These are phyloP conservation scores for Rhinichthys osculus DNA, from an alignment of 2,797 vertebrate genomes.

Conservation along the genomic window DNA sequence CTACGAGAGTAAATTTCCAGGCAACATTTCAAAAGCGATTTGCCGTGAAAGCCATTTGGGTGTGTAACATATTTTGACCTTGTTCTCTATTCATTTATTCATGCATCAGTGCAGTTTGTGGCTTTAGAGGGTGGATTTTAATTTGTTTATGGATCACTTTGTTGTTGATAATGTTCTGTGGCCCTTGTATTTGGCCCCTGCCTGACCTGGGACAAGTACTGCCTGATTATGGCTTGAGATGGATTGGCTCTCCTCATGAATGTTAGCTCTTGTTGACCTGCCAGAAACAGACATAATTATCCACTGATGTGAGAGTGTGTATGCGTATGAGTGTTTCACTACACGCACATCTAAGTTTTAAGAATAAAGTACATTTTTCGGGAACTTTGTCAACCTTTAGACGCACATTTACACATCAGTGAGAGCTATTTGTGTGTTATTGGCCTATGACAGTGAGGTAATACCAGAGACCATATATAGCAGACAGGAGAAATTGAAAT, in stretches of 20 bases:
- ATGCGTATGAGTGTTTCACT: not conserved
- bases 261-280: slow-evolving; percentile 44
- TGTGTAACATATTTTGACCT: slow-evolving; percentile 20
- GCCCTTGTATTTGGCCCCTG: slow-evolving; percentile 27
- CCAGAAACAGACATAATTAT: slow-evolving; percentile 50
- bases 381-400: not conserved
- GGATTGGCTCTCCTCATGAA: slow-evolving; percentile 36
- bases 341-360: not conserved
- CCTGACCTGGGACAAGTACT: slow-evolving; percentile 20
- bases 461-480: not conserved
- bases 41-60: not conserved
- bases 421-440: not conserved
- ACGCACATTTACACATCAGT: not conserved
- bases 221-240: slow-evolving; percentile 22
- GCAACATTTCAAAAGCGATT: not conserved
- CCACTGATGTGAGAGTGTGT: slow-evolving; percentile 17
- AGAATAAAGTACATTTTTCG: not conserved
- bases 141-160: slow-evolving; percentile 49
- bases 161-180: slow-evolving; percentile 42
- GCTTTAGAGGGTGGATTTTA: slow-evolving; percentile 43
- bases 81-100: slow-evolving; percentile 41
- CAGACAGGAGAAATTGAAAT: not conserved
- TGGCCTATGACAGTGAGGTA: not conserved
- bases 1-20: not conserved
- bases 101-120: slow-evolving; percentile 20